Base-by-base conservation (phyloP, 2,888 invertebrate genomes). In the Rhabditophanes sp. region DNA sequence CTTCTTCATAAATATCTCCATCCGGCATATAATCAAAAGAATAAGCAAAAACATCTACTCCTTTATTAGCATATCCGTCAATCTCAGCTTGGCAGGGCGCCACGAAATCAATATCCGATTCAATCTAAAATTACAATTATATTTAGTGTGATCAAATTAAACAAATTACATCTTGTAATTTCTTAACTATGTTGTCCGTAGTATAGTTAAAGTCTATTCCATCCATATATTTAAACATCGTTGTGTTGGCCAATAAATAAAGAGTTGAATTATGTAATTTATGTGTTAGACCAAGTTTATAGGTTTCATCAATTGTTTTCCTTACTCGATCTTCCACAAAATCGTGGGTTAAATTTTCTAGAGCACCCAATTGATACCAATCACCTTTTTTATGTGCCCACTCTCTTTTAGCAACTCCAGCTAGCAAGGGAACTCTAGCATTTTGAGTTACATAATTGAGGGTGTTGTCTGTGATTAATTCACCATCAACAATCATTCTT, bases 71-170 rank as follows among this genome's bases (percentile, higher is more conserved):
- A 39, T 63, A 63, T 11, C 23, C 37, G 23, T 46, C 39, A 20
- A 58, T 48, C 44, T 64, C 64, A 24, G 41, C 24, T 14, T 62
- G 53, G 25, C 58, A 61, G 2, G 64, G 64, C 23, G 62, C 46
- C 2, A 63, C 56, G 37, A 64, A 64, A 31, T 64, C 64, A 15
- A 65, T 53, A 30, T 64, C 65, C 4, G 61, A 49, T 44, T 64
- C 64, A 16, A 62, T 37, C 61, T 60, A 20, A 43, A 50, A 20
- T 28, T 28, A 11, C 11, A 28, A 28, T 4, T 3, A 11, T 25
- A 5, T 14, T 4, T 9, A 4, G 12, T 8, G 4, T 11, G 14
- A 37, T 8, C 6, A 30, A 24, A 9, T 28, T 8, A 8, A 6
- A 19, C 35, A n/a, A n/a, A n/a, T 31, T 21, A 49, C 46, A 25